Evolutionary conservation across 2,113 vertebrate species (phyloP).

Genomic region (Antechinus stuartii): DNA sequence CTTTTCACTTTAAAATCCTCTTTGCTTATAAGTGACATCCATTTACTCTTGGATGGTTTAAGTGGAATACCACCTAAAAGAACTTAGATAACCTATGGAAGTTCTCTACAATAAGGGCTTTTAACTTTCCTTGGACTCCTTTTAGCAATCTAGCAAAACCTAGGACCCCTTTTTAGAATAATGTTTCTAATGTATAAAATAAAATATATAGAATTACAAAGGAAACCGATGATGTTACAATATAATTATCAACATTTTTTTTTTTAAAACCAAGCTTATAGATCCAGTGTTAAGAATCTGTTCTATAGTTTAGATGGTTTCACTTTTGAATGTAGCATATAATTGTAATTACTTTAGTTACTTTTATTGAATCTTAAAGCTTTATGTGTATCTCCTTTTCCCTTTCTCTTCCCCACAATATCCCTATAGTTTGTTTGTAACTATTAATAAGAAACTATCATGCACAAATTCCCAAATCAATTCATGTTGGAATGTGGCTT

Average conservation of each 20-base stretch:
- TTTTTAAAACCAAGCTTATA: neutral
- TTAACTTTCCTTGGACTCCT: neutral
- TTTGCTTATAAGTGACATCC: neutral
- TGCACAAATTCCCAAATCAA: neutral
- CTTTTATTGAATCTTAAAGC: conserved; percentile 26
- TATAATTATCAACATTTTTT: neutral
- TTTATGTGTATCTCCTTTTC: conserved; percentile 1
- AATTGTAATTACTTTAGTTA: neutral
- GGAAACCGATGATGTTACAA: neutral
- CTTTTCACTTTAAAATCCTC: neutral
- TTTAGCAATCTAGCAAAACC: neutral
- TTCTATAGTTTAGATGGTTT: neutral
- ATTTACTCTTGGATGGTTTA: neutral
- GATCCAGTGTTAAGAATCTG: neutral
- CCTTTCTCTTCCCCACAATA: neutral
- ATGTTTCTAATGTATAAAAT: neutral
- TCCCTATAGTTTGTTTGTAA: conserved; percentile 11
- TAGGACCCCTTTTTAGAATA: neutral
- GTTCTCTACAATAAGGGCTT: neutral
- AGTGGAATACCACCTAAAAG: neutral
- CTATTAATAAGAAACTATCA: neutral
- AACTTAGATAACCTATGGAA: neutral
- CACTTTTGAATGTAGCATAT: neutral
- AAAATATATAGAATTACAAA: neutral
- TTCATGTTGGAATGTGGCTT: neutral